Evolutionary conservation across 35 echinoderm and acorn worm genomes (phyloP).

Genomic region (Lytechinus pictus): DNA sequence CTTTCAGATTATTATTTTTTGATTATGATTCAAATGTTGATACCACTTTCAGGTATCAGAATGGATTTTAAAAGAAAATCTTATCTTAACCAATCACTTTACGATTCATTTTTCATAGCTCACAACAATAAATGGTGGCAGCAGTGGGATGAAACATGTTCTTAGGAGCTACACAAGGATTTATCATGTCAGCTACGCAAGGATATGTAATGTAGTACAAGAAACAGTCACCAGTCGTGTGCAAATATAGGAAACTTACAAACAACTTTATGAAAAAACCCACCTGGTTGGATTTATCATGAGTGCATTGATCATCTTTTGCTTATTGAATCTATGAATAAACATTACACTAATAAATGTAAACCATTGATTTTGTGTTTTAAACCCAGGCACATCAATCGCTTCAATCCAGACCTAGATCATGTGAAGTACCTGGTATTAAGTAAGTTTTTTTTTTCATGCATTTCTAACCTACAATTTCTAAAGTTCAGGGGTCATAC

Average conservation of each 20-base stretch:
- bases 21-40: no score
- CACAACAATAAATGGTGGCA: not conserved
- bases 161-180: not conserved
- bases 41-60: no score
- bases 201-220: no score
- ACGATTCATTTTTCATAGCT: no score
- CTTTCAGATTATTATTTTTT: no score
- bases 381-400: constrained; percentile 44
- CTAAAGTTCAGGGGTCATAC: not conserved
- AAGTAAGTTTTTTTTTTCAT: constrained; percentile 71
- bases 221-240: no score
- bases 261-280: no score
- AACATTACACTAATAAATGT: not conserved
- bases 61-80: no score
- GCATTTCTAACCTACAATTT: not conserved
- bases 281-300: no score
- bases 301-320: not conserved
- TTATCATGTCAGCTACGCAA: no score
- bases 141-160: not conserved
- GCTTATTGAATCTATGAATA: not conserved
- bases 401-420: constrained; percentile 88
- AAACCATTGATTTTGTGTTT: constrained; percentile 12
- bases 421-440: constrained; percentile 98
- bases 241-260: no score
- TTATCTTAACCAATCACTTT: no score